These are phyloP conservation scores for Melinopterus prodromus DNA, from an alignment of 2,888 invertebrate genomes.

Conservation along the genomic window DNA sequence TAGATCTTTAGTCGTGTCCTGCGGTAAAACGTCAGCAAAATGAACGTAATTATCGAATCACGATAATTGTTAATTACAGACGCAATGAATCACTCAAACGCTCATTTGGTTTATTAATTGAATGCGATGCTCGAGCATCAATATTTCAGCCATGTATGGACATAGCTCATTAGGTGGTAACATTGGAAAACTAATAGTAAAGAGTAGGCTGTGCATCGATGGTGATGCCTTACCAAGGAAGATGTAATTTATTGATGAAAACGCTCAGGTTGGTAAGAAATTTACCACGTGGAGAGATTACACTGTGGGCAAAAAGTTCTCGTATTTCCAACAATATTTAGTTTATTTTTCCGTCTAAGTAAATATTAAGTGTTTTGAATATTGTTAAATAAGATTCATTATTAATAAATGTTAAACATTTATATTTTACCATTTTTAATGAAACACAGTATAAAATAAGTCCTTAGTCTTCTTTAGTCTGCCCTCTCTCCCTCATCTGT, in stretches of 20 bases:
- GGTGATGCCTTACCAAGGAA: slow-evolving; percentile 6
- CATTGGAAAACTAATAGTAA: slow-evolving; percentile 13
- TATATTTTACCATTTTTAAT: too few species aligned
- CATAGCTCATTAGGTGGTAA: slow-evolving; percentile 14
- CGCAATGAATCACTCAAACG: slow-evolving; percentile 20
- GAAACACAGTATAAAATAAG: too few species aligned
- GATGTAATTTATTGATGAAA: slow-evolving; percentile 7
- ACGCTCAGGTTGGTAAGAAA: not conserved
- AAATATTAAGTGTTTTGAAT: too few species aligned
- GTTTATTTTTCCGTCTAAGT: too few species aligned
- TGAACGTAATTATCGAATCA: slow-evolving; percentile 21
- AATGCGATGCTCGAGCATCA: slow-evolving; percentile 19
- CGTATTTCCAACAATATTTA: too few species aligned
- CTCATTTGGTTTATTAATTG: slow-evolving; percentile 7
- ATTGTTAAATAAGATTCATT: too few species aligned
- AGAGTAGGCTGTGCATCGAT: slow-evolving; percentile 9
- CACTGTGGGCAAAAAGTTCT: too few species aligned
- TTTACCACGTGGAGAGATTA: too few species aligned
- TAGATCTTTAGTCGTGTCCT: slow-evolving; percentile 13
- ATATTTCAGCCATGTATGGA: slow-evolving; percentile 21
- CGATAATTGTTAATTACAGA: slow-evolving; percentile 17
- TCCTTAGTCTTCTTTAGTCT: too few species aligned
- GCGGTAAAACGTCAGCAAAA: not conserved
- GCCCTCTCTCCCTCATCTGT: too few species aligned
- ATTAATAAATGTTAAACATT: too few species aligned